Evolutionary conservation across 2,888 invertebrate species (phyloP).

Genomic region (Pteria penguin): DNA sequence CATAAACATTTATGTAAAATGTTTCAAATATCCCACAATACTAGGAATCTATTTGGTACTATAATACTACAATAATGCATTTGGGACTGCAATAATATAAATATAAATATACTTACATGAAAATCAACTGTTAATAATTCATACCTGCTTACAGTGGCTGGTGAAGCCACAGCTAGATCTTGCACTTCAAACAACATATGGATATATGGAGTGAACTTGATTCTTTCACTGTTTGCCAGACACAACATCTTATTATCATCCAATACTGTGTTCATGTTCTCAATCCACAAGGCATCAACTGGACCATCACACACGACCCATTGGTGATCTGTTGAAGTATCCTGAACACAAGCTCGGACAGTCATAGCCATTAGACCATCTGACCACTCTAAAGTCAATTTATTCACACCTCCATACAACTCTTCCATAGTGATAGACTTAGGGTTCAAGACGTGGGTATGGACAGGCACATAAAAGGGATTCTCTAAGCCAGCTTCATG

Average conservation of each 20-base stretch:
- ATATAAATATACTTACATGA: too few relatives aligned
- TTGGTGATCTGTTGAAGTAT: constrained; percentile 85
- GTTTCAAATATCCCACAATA: too few relatives aligned
- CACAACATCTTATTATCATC: constrained; percentile 97
- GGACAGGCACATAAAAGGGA: constrained; percentile 87
- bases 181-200: constrained; percentile 90
- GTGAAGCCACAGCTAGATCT: constrained; percentile 93
- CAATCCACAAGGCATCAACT: constrained; percentile 96
- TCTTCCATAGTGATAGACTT: constrained; percentile 93
- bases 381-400: constrained; percentile 92
- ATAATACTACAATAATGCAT: too few relatives aligned
- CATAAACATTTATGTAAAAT: too few relatives aligned
- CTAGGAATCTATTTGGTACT: too few relatives aligned
- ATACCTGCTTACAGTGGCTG: constrained; percentile 90
- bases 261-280: constrained; percentile 94
- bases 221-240: constrained; percentile 93
- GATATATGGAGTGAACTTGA: constrained; percentile 92
- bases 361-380: constrained; percentile 90
- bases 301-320: constrained; percentile 95
- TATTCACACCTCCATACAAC: constrained; percentile 91
- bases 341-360: constrained; percentile 83
- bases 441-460: constrained; percentile 91
- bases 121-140: too few relatives aligned
- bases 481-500: constrained; percentile 82
- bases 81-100: too few relatives aligned